Conservation (phyloP, 2,113 vertebrate genomes). For the Passer domesticus region DNA sequence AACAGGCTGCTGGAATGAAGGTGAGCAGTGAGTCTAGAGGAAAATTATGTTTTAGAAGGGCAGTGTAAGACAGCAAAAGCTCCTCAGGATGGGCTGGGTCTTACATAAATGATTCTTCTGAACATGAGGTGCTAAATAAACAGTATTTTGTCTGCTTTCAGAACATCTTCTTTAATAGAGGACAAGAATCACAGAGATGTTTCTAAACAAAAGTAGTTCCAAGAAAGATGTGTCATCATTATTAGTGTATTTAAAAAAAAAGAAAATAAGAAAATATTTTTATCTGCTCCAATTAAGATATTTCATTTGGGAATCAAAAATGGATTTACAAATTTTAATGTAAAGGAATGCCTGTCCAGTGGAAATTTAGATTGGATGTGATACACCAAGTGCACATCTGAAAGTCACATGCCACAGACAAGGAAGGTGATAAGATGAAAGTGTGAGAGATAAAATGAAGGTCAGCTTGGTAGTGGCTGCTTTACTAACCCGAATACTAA, state of each 20-base stretch:
- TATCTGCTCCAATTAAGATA: not conserved
- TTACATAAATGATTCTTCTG: not conserved
- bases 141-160: not conserved
- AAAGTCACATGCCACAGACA: slow-evolving; percentile 1
- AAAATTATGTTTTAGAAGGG: not conserved
- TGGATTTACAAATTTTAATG: slow-evolving; percentile 20
- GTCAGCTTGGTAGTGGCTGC: slow-evolving; percentile 41
- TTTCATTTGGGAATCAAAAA: not conserved
- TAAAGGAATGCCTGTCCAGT: slow-evolving; percentile 4
- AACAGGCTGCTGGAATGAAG: not conserved
- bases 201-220: not conserved
- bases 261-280: not conserved
- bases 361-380: slow-evolving; percentile 45
- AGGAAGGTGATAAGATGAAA: slow-evolving; percentile 42
- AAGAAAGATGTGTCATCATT: not conserved
- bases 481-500: slow-evolving; percentile 37
- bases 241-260: not conserved
- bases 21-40: not conserved
- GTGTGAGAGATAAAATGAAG: slow-evolving; percentile 60
- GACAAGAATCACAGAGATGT: not conserved
- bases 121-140: not conserved
- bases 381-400: not conserved
- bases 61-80: not conserved
- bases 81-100: not conserved
- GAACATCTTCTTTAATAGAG: not conserved